These are phyloP conservation scores for Formica selysi DNA, from an alignment of 1,140 invertebrate genomes.

Conservation along the genomic window DNA sequence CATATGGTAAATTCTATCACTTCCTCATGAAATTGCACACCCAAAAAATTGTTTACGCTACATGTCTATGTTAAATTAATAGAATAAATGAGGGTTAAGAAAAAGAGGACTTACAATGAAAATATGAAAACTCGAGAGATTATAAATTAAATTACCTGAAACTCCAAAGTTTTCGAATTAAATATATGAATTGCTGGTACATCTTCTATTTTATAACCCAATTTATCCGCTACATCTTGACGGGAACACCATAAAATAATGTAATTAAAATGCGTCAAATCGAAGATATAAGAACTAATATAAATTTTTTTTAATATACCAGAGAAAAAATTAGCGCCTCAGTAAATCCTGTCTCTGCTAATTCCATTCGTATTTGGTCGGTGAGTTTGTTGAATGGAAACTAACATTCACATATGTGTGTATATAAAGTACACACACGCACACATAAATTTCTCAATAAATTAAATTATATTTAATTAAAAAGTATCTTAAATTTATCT, in stretches of 20 bases:
- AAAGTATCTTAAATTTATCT: conserved; percentile 84
- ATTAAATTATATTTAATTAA: background rate
- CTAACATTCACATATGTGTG: conserved; percentile 85
- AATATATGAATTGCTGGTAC: conserved; percentile 95
- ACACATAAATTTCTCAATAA: background rate
- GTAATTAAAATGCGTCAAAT: background rate
- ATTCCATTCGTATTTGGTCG: conserved; percentile 94
- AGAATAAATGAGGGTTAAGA: too few relatives aligned
- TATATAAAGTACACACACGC: background rate
- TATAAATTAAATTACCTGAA: conserved; percentile 90
- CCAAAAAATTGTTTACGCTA: too few relatives aligned
- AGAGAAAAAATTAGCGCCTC: conserved; percentile 98
- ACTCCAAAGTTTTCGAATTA: conserved; percentile 99
- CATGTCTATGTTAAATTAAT: too few relatives aligned
- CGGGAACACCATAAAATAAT: conserved; percentile 81
- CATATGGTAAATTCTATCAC: too few relatives aligned
- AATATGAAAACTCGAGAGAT: too few relatives aligned
- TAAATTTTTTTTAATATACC: conserved; percentile 85
- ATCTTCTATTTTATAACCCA: conserved; percentile 90
- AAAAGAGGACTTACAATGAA: too few relatives aligned
- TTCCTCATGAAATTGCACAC: too few relatives aligned
- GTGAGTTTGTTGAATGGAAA: conserved; percentile 96
- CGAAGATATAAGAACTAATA: background rate
- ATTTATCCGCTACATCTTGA: conserved; percentile 94
- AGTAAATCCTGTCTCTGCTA: conserved; percentile 97